Percentiles rank a stretch among this genome's conserved stretches.
Evolutionary conservation across 2,888 invertebrate species (phyloP).

Genomic region (Apeira syringaria): DNA sequence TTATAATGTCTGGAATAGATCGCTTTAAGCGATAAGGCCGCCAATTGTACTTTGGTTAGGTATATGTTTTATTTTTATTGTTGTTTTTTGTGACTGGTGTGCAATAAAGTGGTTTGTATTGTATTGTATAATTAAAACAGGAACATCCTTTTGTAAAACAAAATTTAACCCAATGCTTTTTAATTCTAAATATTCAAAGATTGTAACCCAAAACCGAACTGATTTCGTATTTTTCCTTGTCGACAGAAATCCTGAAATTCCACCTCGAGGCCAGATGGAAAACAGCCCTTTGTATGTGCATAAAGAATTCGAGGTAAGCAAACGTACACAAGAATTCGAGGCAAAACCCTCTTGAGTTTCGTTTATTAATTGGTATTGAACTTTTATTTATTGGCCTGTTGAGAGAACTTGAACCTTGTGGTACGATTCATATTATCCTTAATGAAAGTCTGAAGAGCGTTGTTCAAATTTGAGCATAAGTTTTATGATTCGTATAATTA

Average conservation of each 20-base stretch:
- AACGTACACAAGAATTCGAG: slow-evolving; percentile 65
- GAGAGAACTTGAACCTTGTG: no score
- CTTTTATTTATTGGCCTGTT: no score
- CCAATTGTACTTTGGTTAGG: no score
- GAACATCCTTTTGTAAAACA: neutral
- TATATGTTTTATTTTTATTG: no score
- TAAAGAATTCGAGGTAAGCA: slow-evolving; percentile 79
- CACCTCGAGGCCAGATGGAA: slow-evolving; percentile 68
- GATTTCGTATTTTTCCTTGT: slow-evolving; percentile 34
- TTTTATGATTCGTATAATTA: no score
- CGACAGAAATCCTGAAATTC: slow-evolving; percentile 53
- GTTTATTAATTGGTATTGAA: slow-evolving; percentile 9
- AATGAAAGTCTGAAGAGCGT: no score
- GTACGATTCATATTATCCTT: no score
- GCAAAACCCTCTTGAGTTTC: slow-evolving; percentile 46
- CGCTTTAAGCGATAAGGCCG: no score
- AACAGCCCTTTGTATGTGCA: slow-evolving; percentile 83
- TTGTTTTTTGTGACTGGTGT: no score
- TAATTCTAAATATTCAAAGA: slow-evolving; percentile 11
- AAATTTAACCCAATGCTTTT: neutral
- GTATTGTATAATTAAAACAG: no score
- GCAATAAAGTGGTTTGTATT: no score
- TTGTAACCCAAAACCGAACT: slow-evolving; percentile 5
- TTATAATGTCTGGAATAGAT: no score
- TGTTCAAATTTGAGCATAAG: neutral